phyloP scores from a whole-genome alignment of 2,888 invertebrate species.

The Rhimphoctona megacephalus region DNA sequence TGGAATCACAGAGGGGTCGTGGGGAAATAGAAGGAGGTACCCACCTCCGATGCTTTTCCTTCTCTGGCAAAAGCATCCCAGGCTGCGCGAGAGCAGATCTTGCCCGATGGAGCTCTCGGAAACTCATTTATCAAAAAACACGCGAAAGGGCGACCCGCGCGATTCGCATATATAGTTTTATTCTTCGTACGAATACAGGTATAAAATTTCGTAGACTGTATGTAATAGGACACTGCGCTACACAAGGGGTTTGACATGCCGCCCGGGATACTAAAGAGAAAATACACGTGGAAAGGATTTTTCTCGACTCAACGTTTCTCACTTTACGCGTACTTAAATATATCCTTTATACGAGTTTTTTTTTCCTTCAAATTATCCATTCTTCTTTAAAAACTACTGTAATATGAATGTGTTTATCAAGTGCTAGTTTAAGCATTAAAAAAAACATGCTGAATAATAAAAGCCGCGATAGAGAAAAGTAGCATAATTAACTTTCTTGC shows the following conservation, averaged over 20 bases:
- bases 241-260: conserved; percentile 26
- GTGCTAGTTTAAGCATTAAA: not conserved
- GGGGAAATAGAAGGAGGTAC: conserved; percentile 42
- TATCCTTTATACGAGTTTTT: conserved; percentile 24
- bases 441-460: not conserved
- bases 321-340: conserved; percentile 43
- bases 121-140: conserved; percentile 67
- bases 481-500: too few species aligned
- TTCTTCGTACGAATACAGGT: conserved; percentile 37
- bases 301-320: conserved; percentile 58
- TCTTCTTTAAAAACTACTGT: conserved; percentile 38
- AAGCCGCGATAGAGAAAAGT: too few species aligned
- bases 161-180: conserved; percentile 44
- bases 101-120: conserved; percentile 55
- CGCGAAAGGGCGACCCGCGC: conserved; percentile 58
- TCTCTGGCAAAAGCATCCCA: conserved; percentile 44
- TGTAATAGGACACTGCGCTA: not conserved
- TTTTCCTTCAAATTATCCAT: conserved; percentile 44
- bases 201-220: not conserved
- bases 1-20: conserved; percentile 78
- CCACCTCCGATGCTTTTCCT: conserved; percentile 70
- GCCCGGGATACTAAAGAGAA: conserved; percentile 22
- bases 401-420: conserved; percentile 5
- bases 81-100: conserved; percentile 50
- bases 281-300: conserved; percentile 42